A percentile compares a stretch with the other conserved stretches of the same genome.
Conservation (phyloP, 2,888 invertebrate species). For the Orthosia cruda region DNA sequence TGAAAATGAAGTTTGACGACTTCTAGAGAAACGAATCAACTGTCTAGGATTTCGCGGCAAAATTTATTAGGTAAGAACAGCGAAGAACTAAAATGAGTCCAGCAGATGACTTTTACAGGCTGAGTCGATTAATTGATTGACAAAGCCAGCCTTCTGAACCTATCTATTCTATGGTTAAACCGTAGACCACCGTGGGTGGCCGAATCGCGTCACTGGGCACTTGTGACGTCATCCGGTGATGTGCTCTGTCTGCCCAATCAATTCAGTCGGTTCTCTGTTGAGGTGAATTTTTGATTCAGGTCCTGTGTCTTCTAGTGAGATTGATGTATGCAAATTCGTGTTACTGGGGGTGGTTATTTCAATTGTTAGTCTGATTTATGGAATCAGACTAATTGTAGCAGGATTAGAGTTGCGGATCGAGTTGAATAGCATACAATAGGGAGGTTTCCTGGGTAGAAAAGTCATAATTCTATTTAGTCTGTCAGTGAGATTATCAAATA, state of each 20-base stretch:
- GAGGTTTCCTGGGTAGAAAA: too few relatives aligned
- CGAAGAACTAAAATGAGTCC: neutral
- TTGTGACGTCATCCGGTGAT: constrained; percentile 52
- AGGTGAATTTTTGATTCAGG: constrained; percentile 41
- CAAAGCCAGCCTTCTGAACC: constrained; percentile 2
- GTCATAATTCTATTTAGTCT: too few relatives aligned
- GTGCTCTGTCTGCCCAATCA: constrained; percentile 43
- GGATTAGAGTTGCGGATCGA: neutral
- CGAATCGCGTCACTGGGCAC: constrained; percentile 35
- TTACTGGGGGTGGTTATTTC: neutral
- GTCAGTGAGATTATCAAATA: too few relatives aligned
- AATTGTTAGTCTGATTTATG: neutral
- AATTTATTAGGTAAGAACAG: too few relatives aligned
- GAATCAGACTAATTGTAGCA: neutral
- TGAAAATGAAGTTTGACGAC: too few relatives aligned
- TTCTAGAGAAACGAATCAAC: too few relatives aligned
- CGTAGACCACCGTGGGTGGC: constrained; percentile 31
- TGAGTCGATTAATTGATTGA: neutral
- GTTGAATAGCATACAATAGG: neutral
- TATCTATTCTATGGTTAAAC: constrained; percentile 11
- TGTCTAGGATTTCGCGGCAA: too few relatives aligned
- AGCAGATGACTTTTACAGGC: neutral
- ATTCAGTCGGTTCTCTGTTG: constrained; percentile 25
- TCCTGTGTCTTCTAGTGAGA: constrained; percentile 37
- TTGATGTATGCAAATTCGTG: constrained; percentile 22